Percentiles rank a stretch among this genome's conserved stretches.
phyloP scores from a whole-genome alignment of 2,797 vertebrate species.

The Staurois parvus region DNA sequence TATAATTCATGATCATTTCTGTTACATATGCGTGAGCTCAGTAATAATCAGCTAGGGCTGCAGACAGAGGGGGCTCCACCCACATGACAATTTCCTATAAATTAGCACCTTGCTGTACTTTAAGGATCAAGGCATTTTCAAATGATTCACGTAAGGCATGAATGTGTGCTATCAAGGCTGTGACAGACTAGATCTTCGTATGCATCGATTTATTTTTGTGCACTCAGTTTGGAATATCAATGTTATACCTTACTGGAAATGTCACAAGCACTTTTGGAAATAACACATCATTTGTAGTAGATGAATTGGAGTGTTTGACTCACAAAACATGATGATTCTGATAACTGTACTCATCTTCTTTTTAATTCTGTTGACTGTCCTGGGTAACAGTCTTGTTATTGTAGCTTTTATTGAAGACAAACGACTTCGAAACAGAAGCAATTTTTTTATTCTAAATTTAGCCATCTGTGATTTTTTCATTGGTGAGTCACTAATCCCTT shows the following conservation, averaged over 20 bases:
- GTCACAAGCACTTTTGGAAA: neutral
- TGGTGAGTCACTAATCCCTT: conserved; percentile 74
- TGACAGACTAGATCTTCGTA: neutral
- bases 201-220: neutral
- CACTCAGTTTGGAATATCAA: neutral
- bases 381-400: conserved; percentile 83
- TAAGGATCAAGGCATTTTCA: neutral
- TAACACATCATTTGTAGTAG: conserved; percentile 8
- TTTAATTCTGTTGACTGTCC: conserved; percentile 15
- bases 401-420: conserved; percentile 88
- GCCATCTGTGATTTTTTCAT: conserved; percentile 90
- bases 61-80: neutral
- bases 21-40: neutral
- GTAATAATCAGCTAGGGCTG: neutral
- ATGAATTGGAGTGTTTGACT: neutral
- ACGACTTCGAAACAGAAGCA: conserved; percentile 86
- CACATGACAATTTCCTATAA: conserved; percentile 8
- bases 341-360: conserved; percentile 2
- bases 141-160: neutral
- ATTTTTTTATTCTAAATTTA: conserved; percentile 90
- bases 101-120: neutral
- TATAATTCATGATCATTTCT: too few relatives aligned
- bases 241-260: conserved; percentile 12
- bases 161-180: neutral
- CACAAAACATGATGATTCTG: conserved; percentile 4